Conservation (phyloP, 2,113 vertebrate species). For the Columbina picui region DNA sequence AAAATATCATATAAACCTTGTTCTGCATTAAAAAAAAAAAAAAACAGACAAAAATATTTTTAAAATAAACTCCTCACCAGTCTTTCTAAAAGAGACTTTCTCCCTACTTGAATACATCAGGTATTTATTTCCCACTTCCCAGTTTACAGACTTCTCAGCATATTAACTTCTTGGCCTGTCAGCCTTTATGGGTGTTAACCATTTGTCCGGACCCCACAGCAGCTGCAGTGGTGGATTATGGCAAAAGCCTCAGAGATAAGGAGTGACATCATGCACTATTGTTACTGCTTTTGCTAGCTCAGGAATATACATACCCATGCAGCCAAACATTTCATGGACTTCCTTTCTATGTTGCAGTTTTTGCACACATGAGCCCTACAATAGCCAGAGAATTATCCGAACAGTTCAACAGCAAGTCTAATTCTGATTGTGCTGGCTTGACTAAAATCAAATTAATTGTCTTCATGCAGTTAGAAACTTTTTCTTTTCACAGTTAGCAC, state of each 20-base stretch:
- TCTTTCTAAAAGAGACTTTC: not conserved
- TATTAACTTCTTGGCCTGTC: not conserved
- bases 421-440: not conserved
- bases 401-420: not conserved
- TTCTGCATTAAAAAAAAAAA: not conserved
- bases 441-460: no score
- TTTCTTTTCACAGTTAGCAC: no score
- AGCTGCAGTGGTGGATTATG: not conserved
- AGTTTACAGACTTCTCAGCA: not conserved
- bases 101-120: not conserved
- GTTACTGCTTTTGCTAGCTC: not conserved
- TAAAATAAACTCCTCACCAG: not conserved
- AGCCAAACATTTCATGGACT: not conserved
- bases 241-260: not conserved
- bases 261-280: not conserved
- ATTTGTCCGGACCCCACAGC: not conserved
- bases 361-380: not conserved
- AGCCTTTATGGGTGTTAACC: not conserved
- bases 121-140: not conserved
- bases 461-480: no score
- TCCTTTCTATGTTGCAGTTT: not conserved
- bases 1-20: not conserved
- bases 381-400: not conserved
- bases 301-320: not conserved
- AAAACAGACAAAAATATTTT: not conserved